Evolutionary conservation across 1,140 invertebrate genomes (phyloP).

Genomic region (Leptinotarsa defecta): DNA sequence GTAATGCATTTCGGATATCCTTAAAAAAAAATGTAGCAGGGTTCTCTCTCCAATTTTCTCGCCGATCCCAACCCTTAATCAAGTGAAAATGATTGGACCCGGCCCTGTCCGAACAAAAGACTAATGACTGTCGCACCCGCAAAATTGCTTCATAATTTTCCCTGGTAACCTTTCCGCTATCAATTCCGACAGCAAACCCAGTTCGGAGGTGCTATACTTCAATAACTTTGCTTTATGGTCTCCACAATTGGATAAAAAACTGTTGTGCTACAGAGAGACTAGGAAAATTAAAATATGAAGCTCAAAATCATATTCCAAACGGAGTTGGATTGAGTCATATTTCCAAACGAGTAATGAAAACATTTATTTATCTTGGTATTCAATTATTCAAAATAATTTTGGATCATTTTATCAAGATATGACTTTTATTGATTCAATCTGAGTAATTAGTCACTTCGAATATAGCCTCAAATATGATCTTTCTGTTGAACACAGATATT

Average conservation of each 20-base stretch:
- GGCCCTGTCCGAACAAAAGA: conserved; percentile 40
- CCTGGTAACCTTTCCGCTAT: conserved; percentile 54
- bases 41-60: neutral
- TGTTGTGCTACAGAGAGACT: neutral
- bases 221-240: conserved; percentile 46
- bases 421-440: too few species aligned
- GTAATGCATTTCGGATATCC: too few species aligned
- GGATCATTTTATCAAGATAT: too few species aligned
- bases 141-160: conserved; percentile 57
- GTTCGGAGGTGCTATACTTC: conserved; percentile 44
- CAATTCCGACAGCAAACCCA: conserved; percentile 46
- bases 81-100: conserved; percentile 10
- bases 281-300: neutral
- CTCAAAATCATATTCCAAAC: too few species aligned
- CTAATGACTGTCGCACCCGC: conserved; percentile 52
- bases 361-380: too few species aligned
- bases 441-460: too few species aligned
- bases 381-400: too few species aligned
- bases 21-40: too few species aligned
- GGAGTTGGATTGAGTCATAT: too few species aligned
- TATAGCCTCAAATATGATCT: too few species aligned
- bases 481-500: too few species aligned
- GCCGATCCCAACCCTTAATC: neutral
- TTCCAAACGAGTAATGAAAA: too few species aligned
- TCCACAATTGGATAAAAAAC: neutral